Evolutionary conservation across 37 sponge, comb jelly and placozoan genomes (phyloP), one percentile per base, ranked within the genome.

Genomic region (Diacarnus erythraeanus): DNA sequence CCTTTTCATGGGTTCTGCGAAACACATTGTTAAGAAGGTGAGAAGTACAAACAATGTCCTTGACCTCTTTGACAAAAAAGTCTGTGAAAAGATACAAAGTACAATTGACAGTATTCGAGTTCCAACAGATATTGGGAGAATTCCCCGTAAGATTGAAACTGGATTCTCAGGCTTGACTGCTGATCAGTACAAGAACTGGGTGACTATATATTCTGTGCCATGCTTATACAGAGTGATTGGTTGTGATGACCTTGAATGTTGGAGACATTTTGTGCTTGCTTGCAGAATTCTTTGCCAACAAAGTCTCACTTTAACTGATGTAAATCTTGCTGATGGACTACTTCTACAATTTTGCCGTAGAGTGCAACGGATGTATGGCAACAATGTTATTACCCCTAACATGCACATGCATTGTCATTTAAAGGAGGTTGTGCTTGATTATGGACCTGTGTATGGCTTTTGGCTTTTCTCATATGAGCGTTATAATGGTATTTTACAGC

Each of bases 1-100:
- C n/a, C n/a, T n/a, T n/a, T n/a, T n/a, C n/a, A n/a, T n/a, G 57
- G 90, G 90, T 33, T 76, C 72, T n/a, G 80, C 81, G 64, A 90
- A 90, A 51, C 82, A 81, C 73, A 6, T 82, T 27, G 23, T 51
- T 20, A 74, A n/a, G n/a, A n/a, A n/a, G n/a, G n/a, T n/a, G n/a
- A n/a, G n/a, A n/a, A n/a, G n/a, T n/a, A n/a, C n/a, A n/a, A n/a
- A n/a, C n/a, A n/a, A n/a, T n/a, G n/a, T n/a, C n/a, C n/a, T n/a
- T n/a, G n/a, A n/a, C n/a, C n/a, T n/a, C n/a, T 64, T 64, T 64
- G 20, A n/a, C 10, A 21, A 27, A 9, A 64, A n/a, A n/a, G n/a
- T n/a, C n/a, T 69, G 29, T 69, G 25, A 25, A 37, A 8, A 31
- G 12, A 64, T 71, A 25, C 72, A 71, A 42, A 71, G 42, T 25